Evolutionary conservation across 2,888 invertebrate genomes (phyloP), one percentile per base, ranked within the genome.

Genomic region (Drosophila robusta): DNA sequence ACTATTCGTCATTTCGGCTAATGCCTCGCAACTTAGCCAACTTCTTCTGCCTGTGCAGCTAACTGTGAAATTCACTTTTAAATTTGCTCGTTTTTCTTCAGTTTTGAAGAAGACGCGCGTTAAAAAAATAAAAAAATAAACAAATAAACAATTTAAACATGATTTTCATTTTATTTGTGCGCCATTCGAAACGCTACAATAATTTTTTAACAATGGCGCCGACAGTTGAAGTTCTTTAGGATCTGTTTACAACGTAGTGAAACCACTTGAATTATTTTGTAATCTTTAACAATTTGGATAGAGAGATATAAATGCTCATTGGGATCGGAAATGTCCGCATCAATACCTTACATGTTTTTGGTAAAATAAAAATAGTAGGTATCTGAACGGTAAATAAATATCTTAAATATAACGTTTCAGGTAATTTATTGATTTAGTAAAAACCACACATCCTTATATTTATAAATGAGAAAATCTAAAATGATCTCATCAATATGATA

Each of bases 1-100:
- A 34, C 34, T 54, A 34, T 39, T 47, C 49, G 52, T 61, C 45
- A 72, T 66, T 62, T 68, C 49, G 54, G 60, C 70, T 78, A 70
- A 78, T 75, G 70, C 61, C 39, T 66, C 54, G 54, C 79, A 70
- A 75, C 74, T 66, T 70, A 55, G 70, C 70, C 66, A 78, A 75
- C 72, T 80, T 70, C 56, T 73, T 24, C 34, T 36, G 44, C 34
- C 12, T 76, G 78, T 64, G 63, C 79, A 79, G 69, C 78, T 71
- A 54, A 81, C 78, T 79, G 81, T 79, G 61, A 79, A 79, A 78
- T 78, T 80, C 66, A 77, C 70, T 73, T 77, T 78, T 74, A 57
- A 65, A 56, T 68, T 75, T 58, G 34, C 62, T 71, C 46, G 24
- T 39, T 18, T 64, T 51, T 51, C 14, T 50, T 5, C n/a, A 18